Evolutionary conservation across 2,888 invertebrate species (phyloP).

Genomic region (Odontothrips loti): DNA sequence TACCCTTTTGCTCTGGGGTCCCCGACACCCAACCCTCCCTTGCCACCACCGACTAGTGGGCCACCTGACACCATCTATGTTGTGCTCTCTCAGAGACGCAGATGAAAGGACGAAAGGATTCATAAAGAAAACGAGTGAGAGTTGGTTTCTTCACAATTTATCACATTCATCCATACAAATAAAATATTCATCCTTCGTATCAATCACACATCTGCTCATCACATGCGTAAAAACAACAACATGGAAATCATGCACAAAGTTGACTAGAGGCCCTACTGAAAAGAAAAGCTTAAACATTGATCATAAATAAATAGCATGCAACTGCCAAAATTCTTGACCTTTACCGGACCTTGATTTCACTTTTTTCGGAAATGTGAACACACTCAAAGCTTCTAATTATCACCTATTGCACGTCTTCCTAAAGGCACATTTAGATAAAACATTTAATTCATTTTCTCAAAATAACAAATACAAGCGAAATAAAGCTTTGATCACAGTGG

Average conservation of each 20-base stretch:
- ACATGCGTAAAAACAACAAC: background rate
- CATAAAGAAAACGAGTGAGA: background rate
- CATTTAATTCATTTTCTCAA: too few relatives aligned
- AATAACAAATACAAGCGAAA: too few relatives aligned
- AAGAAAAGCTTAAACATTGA: constrained; percentile 14
- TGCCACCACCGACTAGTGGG: too few relatives aligned
- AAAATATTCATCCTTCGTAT: constrained; percentile 23
- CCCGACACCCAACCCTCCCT: background rate
- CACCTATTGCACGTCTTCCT: too few relatives aligned
- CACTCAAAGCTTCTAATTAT: too few relatives aligned
- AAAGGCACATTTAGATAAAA: too few relatives aligned
- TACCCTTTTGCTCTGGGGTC: background rate
- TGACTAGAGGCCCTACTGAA: constrained; percentile 19
- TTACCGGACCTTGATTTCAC: constrained; percentile 1
- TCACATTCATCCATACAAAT: constrained; percentile 15
- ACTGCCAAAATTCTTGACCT: background rate
- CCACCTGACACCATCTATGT: too few relatives aligned
- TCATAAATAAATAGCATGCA: constrained; percentile 18
- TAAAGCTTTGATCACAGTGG: too few relatives aligned
- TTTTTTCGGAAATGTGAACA: too few relatives aligned
- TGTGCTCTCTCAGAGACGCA: too few relatives aligned
- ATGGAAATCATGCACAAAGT: constrained; percentile 19
- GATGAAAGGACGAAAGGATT: background rate
- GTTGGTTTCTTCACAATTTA: background rate
- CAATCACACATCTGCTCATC: constrained; percentile 22